Evolutionary conservation across 2,888 invertebrate genomes (phyloP), one percentile per base, ranked within the genome.

Genomic region (Elmis aenea): DNA sequence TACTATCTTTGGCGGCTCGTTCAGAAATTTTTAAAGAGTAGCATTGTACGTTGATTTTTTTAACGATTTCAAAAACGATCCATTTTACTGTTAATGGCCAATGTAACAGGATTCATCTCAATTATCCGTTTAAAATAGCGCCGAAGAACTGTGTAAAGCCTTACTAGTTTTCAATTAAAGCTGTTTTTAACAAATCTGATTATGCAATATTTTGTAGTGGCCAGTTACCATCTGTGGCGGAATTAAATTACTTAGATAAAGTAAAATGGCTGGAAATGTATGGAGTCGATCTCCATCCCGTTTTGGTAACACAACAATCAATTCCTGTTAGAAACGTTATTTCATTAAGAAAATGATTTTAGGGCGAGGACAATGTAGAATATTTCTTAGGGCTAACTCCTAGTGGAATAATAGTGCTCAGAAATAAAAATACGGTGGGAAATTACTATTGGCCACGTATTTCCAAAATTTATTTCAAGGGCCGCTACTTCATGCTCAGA

Each of bases 191-290:
- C n/a, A n/a, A n/a, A n/a, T n/a, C n/a, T n/a, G n/a, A n/a, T n/a
- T n/a, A n/a, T n/a, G n/a, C n/a, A n/a, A n/a, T 42, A 26, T 42
- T 55, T 62, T 68, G 32, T 74, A 89, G 88, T 50, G 91, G 91
- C 47, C 84, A 87, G 67, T 81, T 89, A 54, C 94, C 95, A 41
- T 85, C 93, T 33, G 83, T 88, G 53, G 94, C 94, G 18, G 95
- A 96, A 72, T 75, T 93, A 58, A 90, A 87, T 73, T 96, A 90
- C 72, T 77, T 96, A 68, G 94, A 96, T 70, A 92, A 94, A 77
- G 91, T 93, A 55, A 95, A 95, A 77, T 95, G 95, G 95, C 77
- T 95, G 59, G 95, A 96, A 68, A 92, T 95, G 90, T 96, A 95
- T 64, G 96, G 96, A 30, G 94, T 95, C 28, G 95, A 96, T 73